Evolutionary conservation across 1,140 invertebrate species (phyloP).

Genomic region (Drosophila nannoptera): DNA sequence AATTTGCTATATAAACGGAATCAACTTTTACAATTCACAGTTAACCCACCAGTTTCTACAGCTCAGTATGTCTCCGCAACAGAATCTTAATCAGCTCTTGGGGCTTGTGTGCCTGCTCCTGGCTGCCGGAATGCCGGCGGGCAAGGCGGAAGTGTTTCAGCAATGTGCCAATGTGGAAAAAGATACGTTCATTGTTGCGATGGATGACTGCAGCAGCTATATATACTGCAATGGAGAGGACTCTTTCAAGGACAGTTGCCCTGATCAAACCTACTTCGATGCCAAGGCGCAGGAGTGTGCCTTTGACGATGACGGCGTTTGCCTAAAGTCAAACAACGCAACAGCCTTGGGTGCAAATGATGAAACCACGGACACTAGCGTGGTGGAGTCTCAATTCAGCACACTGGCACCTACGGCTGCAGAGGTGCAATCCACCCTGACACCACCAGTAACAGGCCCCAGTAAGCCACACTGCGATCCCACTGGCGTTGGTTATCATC

Average conservation of each 20-base stretch:
- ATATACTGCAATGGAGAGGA: constrained; percentile 66
- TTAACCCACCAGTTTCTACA: neutral
- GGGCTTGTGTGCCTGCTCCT: constrained; percentile 38
- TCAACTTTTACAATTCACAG: neutral
- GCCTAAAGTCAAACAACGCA: constrained; percentile 12
- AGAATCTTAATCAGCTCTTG: neutral
- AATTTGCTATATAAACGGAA: constrained; percentile 43
- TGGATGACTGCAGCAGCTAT: constrained; percentile 60
- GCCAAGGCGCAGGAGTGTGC: constrained; percentile 57
- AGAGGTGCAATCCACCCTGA: too few species aligned
- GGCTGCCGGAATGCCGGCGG: neutral
- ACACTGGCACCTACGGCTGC: constrained; percentile 1
- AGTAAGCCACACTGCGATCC: constrained; percentile 57
- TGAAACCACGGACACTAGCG: neutral
- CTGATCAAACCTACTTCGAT: constrained; percentile 66
- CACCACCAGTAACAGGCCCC: neutral
- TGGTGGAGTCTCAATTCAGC: neutral
- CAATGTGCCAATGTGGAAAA: constrained; percentile 42
- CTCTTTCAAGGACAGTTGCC: constrained; percentile 66
- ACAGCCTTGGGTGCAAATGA: neutral
- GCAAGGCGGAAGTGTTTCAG: constrained; percentile 35
- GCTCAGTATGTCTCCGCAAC: constrained; percentile 31
- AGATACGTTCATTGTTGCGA: constrained; percentile 56
- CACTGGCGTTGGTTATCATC: constrained; percentile 41
- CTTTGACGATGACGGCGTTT: constrained; percentile 58